These are phyloP conservation scores for Tetraodon nigroviridis DNA, from an alignment of 2,113 vertebrate species.

Conservation along the genomic window DNA sequence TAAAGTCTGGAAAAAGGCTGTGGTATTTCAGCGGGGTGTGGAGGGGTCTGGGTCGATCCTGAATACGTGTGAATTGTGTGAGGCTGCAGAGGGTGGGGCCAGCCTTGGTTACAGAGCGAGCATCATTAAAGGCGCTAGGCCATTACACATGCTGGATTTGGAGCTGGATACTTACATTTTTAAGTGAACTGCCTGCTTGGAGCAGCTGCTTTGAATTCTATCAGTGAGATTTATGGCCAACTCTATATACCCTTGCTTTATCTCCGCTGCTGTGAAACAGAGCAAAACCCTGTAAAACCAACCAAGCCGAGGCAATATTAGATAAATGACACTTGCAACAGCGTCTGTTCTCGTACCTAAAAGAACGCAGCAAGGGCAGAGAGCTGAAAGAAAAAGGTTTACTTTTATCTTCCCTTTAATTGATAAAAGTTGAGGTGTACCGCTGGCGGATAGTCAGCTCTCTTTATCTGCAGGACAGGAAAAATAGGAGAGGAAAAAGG, in stretches of 20 bases:
- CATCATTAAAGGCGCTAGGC: constrained; percentile 26
- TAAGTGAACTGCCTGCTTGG: constrained; percentile 17
- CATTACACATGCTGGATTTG: constrained; percentile 26
- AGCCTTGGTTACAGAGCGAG: neutral
- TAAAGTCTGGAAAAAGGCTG: constrained; percentile 7
- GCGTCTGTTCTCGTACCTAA: constrained; percentile 1
- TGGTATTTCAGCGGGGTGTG: constrained; percentile 10
- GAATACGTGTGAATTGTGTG: constrained; percentile 38
- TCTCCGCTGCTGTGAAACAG: constrained; percentile 36
- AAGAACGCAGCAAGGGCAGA: constrained; percentile 28
- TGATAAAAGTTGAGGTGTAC: constrained; percentile 14
- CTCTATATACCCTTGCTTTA: constrained; percentile 30
- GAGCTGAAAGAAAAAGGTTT: neutral
- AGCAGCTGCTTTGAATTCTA: constrained; percentile 34
- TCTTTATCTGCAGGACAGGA: constrained; percentile 15
- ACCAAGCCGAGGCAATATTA: constrained; percentile 13
- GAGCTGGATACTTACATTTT: constrained; percentile 25
- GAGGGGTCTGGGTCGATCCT: constrained; percentile 31
- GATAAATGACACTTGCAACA: constrained; percentile 5
- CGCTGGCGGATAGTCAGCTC: neutral
- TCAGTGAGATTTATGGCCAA: constrained; percentile 41
- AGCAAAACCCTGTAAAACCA: constrained; percentile 29
- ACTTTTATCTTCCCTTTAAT: constrained; percentile 3
- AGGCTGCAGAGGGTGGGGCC: constrained; percentile 18
- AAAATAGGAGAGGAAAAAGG: constrained; percentile 35